Percentiles rank a stretch among this genome's conserved stretches.
Evolutionary conservation across 2,888 invertebrate species (phyloP).

Genomic region (Drosophila kokeensis): DNA sequence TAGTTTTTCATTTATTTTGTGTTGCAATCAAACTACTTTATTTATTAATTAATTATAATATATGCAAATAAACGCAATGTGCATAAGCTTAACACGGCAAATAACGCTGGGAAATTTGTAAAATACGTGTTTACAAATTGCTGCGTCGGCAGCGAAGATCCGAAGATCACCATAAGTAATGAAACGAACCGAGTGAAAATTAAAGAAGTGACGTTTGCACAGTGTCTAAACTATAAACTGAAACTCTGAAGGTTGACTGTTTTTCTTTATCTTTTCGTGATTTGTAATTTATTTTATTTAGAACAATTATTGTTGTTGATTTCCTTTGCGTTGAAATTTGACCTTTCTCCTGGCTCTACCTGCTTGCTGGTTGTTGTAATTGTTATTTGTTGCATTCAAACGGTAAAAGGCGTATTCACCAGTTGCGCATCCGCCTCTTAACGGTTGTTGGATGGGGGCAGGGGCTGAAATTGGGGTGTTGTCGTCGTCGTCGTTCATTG

Average conservation of each 20-base stretch:
- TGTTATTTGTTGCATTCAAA: conserved; percentile 44
- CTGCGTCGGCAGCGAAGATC: conserved; percentile 47
- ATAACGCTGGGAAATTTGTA: conserved; percentile 10
- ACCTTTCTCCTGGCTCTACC: conserved; percentile 42
- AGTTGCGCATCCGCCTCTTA: conserved; percentile 64
- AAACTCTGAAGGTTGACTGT: conserved; percentile 44
- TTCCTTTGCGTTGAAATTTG: conserved; percentile 46
- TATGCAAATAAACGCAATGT: conserved; percentile 17
- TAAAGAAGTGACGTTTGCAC: conserved; percentile 64
- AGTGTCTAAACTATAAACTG: conserved; percentile 54
- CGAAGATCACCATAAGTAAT: conserved; percentile 54
- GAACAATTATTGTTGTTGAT: conserved; percentile 18
- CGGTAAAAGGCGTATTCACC: conserved; percentile 63
- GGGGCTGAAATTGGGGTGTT: conserved; percentile 67
- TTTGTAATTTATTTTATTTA: conserved; percentile 41
- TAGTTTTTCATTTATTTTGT: conserved; percentile 49
- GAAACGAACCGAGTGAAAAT: conserved; percentile 62
- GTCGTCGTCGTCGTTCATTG: conserved; percentile 54
- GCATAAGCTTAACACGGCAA: conserved; percentile 20
- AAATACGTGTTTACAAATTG: conserved; percentile 18
- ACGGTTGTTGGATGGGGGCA: conserved; percentile 5
- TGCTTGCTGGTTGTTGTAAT: conserved; percentile 23
- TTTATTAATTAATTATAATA: conserved; percentile 27
- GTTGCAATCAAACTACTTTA: conserved; percentile 30
- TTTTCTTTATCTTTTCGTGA: conserved; percentile 14